Percentiles rank a stretch among this genome's conserved stretches.
Conservation (phyloP, 2,113 vertebrate genomes). For the Bettongia penicillata region DNA sequence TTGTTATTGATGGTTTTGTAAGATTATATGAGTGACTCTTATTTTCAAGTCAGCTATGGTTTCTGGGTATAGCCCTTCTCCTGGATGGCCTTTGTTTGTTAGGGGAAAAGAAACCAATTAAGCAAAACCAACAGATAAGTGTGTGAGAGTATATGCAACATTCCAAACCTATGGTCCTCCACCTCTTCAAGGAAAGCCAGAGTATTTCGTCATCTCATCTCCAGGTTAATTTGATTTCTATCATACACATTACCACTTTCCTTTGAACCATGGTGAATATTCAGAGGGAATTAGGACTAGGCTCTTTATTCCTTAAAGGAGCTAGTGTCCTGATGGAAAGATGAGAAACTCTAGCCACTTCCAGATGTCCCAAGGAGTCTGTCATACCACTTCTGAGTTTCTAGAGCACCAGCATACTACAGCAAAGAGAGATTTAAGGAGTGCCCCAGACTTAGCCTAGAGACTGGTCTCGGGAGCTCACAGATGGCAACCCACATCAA, state of each 20-base stretch:
- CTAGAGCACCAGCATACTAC: background rate
- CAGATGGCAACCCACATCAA: background rate
- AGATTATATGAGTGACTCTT: background rate
- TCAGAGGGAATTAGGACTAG: background rate
- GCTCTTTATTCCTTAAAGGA: background rate
- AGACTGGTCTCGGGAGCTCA: too few relatives aligned
- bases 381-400: background rate
- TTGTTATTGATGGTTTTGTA: background rate
- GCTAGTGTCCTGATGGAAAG: background rate
- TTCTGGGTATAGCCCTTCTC: background rate
- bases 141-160: background rate
- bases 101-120: background rate
- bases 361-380: background rate
- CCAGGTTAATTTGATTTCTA: background rate
- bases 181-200: background rate
- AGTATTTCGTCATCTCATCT: background rate
- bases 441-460: background rate
- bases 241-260: background rate
- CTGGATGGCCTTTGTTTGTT: background rate
- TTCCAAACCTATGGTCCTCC: background rate
- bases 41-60: background rate
- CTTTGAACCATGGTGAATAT: background rate
- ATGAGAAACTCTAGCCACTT: background rate
- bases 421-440: background rate
- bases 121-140: background rate